Evolutionary conservation across 1,140 invertebrate genomes (phyloP).

Genomic region (Bombus difficillimus): DNA sequence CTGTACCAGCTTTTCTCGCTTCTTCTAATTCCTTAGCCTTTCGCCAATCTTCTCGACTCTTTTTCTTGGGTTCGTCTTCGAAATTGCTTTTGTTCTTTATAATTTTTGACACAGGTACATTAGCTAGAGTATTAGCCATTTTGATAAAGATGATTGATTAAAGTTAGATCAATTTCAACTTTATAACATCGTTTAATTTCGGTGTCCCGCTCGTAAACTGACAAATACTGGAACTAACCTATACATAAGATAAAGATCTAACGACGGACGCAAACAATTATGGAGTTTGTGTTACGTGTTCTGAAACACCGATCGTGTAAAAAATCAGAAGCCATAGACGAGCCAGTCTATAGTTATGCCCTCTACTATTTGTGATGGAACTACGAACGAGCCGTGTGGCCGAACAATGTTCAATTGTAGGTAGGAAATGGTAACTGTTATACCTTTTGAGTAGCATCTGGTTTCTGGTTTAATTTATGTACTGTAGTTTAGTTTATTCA

Average conservation of each 20-base stretch:
- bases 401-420: not conserved
- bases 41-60: constrained; percentile 95
- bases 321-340: not conserved
- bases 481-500: not conserved
- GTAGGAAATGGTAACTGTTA: not conserved
- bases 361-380: not conserved
- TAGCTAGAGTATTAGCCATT: constrained; percentile 81
- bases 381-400: no score
- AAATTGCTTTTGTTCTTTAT: constrained; percentile 85
- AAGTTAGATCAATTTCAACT: not conserved
- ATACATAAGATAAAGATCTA: not conserved
- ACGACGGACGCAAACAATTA: not conserved
- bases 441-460: not conserved
- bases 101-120: constrained; percentile 86
- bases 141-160: not conserved
- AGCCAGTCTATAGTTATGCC: not conserved
- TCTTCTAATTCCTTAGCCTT: constrained; percentile 99
- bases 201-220: no score
- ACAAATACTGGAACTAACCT: not conserved
- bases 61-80: constrained; percentile 94
- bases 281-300: not conserved
- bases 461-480: not conserved
- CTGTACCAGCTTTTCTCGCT: constrained; percentile 98
- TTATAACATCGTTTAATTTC: not conserved
- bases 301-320: not conserved